Evolutionary conservation across 2,888 invertebrate species (phyloP).

Genomic region (Lepetodrilus schrolli): DNA sequence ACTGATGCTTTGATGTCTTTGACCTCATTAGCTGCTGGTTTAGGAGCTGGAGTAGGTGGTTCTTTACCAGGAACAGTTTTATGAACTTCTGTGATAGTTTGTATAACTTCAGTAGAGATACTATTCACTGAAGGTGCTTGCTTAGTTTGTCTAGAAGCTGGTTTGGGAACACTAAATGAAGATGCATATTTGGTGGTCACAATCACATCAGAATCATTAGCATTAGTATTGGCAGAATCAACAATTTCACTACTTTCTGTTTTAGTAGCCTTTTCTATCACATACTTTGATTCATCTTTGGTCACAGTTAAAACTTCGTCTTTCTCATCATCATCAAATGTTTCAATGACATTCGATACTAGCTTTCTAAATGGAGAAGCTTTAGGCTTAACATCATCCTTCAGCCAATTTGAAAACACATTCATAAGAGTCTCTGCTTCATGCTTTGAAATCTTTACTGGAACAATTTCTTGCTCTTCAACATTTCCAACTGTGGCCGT

Average conservation of each 20-base stretch:
- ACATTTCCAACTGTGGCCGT: slow-evolving; percentile 15
- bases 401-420: slow-evolving; percentile 23
- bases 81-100: neutral
- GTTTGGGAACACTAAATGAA: neutral
- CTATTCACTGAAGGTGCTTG: too few relatives aligned
- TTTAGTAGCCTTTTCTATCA: neutral
- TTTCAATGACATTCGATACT: slow-evolving; percentile 23
- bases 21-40: neutral
- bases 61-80: neutral
- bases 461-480: slow-evolving; percentile 45
- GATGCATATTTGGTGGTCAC: neutral
- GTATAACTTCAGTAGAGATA: too few relatives aligned
- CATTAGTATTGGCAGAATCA: neutral
- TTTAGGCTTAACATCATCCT: neutral
- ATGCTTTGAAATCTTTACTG: slow-evolving; percentile 32
- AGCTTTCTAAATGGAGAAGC: slow-evolving; percentile 27
- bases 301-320: neutral
- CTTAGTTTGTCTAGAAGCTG: neutral
- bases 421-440: slow-evolving; percentile 29
- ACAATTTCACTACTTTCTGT: neutral
- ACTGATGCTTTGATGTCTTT: neutral
- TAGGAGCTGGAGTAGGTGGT: neutral
- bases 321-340: neutral
- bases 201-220: neutral
- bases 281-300: neutral